Evolutionary conservation across 2,113 vertebrate species (phyloP).

Genomic region (Puntigrus tetrazona): DNA sequence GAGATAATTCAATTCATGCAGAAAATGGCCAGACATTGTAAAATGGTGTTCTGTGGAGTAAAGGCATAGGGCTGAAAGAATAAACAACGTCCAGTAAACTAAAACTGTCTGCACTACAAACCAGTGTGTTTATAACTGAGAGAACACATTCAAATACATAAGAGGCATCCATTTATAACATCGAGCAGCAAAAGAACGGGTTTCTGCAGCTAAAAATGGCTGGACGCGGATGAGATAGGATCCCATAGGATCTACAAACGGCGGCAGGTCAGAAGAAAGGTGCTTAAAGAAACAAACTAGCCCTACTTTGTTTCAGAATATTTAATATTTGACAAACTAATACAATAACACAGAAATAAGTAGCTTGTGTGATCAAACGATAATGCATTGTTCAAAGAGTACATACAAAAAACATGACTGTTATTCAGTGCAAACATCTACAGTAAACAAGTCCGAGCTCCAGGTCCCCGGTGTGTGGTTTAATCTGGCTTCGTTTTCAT

Average conservation of each 20-base stretch:
- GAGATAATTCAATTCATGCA: neutral
- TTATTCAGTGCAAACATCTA: slow-evolving; percentile 30
- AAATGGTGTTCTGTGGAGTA: neutral
- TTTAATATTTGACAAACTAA: slow-evolving; percentile 4
- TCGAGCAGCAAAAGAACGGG: no score
- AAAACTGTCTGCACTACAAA: no score
- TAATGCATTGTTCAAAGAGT: neutral
- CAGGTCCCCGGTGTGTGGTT: neutral
- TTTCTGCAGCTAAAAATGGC: no score
- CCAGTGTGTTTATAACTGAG: no score
- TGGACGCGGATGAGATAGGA: no score
- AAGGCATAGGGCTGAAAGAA: neutral
- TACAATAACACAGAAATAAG: neutral
- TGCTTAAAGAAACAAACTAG: neutral
- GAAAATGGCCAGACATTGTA: neutral
- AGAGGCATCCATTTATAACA: no score
- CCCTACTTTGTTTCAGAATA: neutral
- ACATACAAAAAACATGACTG: neutral
- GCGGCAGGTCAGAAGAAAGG: no score
- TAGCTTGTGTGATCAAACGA: neutral
- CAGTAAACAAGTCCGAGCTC: neutral
- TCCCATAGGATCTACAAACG: no score
- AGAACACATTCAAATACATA: no score
- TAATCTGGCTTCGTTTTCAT: neutral
- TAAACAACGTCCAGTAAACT: no score